phyloP scores from a whole-genome alignment of 2,888 invertebrate genomes.

The Corbicula japonica region DNA sequence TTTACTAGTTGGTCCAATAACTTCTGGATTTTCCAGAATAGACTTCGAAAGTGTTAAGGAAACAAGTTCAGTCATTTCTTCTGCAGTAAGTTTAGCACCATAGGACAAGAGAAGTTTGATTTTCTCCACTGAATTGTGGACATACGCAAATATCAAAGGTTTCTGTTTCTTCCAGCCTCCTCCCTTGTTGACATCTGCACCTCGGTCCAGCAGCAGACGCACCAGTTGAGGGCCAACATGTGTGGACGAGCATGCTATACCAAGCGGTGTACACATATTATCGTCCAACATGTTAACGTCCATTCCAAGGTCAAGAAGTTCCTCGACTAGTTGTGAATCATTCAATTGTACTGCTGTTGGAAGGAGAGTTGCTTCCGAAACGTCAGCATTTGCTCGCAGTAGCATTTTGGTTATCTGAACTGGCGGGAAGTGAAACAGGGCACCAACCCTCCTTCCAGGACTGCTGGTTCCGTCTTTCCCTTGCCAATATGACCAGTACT shows the following conservation, averaged over 20 bases:
- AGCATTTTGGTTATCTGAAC: conserved; percentile 78
- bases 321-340: conserved; percentile 74
- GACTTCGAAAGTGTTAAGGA: conserved; percentile 81
- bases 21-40: conserved; percentile 82
- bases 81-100: conserved; percentile 79
- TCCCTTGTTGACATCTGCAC: conserved; percentile 81
- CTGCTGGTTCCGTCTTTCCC: conserved; percentile 59
- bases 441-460: conserved; percentile 52
- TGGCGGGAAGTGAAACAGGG: conserved; percentile 76
- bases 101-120: conserved; percentile 80
- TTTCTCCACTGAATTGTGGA: conserved; percentile 82
- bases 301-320: conserved; percentile 80
- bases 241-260: conserved; percentile 77
- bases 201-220: conserved; percentile 76
- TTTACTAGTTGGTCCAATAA: conserved; percentile 77
- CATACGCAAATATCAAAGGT: conserved; percentile 82
- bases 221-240: conserved; percentile 76
- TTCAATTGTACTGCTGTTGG: conserved; percentile 81
- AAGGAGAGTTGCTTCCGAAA: conserved; percentile 78
- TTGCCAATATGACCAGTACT: conserved; percentile 82
- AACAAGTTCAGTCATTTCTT: conserved; percentile 82
- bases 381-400: conserved; percentile 76
- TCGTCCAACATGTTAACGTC: conserved; percentile 83
- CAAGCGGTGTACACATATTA: conserved; percentile 80
- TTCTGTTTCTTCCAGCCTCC: conserved; percentile 82